Evolutionary conservation across 2,888 invertebrate genomes (phyloP).

Genomic region (Tachina grossa): DNA sequence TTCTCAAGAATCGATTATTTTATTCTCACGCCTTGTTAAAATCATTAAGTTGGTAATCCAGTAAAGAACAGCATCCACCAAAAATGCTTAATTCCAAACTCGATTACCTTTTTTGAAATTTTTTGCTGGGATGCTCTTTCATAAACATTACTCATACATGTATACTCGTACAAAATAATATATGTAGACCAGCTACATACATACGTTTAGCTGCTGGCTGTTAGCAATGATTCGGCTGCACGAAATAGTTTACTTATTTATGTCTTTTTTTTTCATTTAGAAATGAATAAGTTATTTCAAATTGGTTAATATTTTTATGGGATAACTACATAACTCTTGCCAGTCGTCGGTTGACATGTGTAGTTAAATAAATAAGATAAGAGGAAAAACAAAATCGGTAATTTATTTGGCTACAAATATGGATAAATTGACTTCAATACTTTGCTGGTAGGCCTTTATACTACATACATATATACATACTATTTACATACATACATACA

Average conservation of each 20-base stretch:
- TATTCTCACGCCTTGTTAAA: no score
- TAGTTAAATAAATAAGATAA: conserved; percentile 31
- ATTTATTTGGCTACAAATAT: conserved; percentile 32
- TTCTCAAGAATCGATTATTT: no score
- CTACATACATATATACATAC: neutral
- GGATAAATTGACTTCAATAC: conserved; percentile 60
- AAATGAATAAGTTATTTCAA: conserved; percentile 17
- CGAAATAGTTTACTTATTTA: conserved; percentile 20
- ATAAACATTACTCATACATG: conserved; percentile 54
- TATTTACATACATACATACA: neutral
- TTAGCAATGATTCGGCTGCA: conserved; percentile 22
- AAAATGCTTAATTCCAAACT: no score
- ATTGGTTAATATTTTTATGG: conserved; percentile 32
- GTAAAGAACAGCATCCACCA: no score
- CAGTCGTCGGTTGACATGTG: conserved; percentile 34
- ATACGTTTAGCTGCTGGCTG: conserved; percentile 19
- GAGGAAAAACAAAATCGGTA: neutral
- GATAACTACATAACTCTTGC: conserved; percentile 30
- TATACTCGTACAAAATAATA: neutral
- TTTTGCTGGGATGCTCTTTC: no score
- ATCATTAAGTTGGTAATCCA: no score
- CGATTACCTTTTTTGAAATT: no score
- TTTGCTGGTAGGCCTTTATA: conserved; percentile 61
- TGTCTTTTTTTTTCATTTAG: conserved; percentile 21
- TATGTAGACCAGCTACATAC: neutral